Base-by-base conservation (phyloP, 2,888 invertebrate genomes). In the Drosophila neoperkinsi region DNA sequence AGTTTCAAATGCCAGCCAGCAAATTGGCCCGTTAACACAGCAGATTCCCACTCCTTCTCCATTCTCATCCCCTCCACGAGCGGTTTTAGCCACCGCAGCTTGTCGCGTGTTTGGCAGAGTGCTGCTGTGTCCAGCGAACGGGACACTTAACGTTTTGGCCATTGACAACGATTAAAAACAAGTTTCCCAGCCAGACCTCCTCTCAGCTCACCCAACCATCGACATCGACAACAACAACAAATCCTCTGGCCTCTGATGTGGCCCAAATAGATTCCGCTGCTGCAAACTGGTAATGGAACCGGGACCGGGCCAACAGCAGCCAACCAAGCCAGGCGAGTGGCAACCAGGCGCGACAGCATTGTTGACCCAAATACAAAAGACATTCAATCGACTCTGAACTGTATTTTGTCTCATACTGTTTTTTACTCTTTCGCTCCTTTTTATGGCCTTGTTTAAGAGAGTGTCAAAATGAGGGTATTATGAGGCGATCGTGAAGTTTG, bases 141-240 rank as follows among this genome's bases (percentile, higher is more conserved):
- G 90, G 88, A 88, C 90, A 89, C 90, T 87, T 82, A 84, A 84
- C 87, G 90, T 90, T 90, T 86, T 86, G 87, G 90, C 85, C 83
- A 87, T 87, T 87, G 87, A 90, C 87, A 87, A 84, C 87, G 90
- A 87, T 87, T 87, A 87, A 90, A 88, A 88, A 88, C 87, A 70
- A 84, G 87, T 88, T 88, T 87, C 46, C 68, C 51, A 28, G 28
- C 28, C 36, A 38, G 38, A n/a, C n/a, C 36, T 18, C 36, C 28
- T 13, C 36, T 1, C 38, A 1, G 5, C 25, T 36, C 46, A 9
- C 16, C 21, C 21, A 43, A 11, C 3, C 43, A 43, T 21, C 43
- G 43, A 21, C 11, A 43, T 11, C 1, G 11, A 16, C 21, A 21
- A 25, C 13, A 46, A 21, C 21, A 43, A 46, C 21, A 21, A 13